Evolutionary conservation across 2,113 vertebrate genomes (phyloP).

Genomic region (Hippopotamus amphibius): DNA sequence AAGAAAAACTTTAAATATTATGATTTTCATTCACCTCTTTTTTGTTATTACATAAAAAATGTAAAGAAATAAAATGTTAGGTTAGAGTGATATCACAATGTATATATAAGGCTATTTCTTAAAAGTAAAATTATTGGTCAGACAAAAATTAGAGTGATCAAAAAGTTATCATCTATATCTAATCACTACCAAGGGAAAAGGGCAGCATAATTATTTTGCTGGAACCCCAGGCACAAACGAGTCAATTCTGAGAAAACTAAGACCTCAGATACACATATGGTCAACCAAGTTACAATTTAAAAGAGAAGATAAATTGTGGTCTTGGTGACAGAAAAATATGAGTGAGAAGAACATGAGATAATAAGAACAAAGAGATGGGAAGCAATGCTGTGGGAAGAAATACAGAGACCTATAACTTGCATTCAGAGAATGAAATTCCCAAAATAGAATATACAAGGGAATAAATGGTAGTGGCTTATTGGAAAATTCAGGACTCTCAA

Average conservation of each 20-base stretch:
- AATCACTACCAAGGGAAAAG: not conserved
- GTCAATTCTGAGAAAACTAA: not conserved
- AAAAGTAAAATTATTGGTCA: not conserved
- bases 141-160: slow-evolving; percentile 5
- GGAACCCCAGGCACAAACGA: not conserved
- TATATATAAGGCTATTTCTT: not conserved
- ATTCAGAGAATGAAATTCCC: not conserved
- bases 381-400: not conserved
- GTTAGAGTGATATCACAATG: not conserved
- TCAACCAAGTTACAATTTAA: not conserved
- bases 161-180: not conserved
- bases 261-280: not conserved
- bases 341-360: not conserved
- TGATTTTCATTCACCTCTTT: not conserved
- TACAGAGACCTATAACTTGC: not conserved
- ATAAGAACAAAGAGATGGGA: not conserved
- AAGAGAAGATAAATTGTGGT: not conserved
- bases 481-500: not conserved
- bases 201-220: not conserved
- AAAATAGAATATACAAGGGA: not conserved
- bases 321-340: not conserved
- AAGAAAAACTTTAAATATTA: slow-evolving; percentile 10
- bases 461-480: not conserved
- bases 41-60: not conserved
- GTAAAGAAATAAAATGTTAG: slow-evolving; percentile 3